phyloP scores from a whole-genome alignment of 92 coral and sea anemone genomes.

The Blastomussa wellsi region DNA sequence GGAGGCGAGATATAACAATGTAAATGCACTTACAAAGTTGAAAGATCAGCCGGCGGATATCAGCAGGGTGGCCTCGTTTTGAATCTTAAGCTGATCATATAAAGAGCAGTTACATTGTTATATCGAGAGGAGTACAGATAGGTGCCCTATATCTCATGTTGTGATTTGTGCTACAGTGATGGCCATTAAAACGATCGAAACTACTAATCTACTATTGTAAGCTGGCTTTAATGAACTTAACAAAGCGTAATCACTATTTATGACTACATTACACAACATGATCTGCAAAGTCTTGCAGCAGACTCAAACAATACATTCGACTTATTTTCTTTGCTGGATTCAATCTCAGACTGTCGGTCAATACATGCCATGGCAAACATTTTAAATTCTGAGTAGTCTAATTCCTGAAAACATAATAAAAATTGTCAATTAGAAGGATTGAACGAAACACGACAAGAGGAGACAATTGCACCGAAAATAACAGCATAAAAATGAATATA shows the following conservation, averaged over 20 bases:
- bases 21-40: background rate
- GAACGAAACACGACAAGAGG: too few species aligned
- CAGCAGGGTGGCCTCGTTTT: slow-evolving; percentile 26
- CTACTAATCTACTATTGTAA: background rate
- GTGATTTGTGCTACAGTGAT: too few species aligned
- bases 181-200: too few species aligned
- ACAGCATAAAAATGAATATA: too few species aligned
- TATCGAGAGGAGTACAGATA: too few species aligned
- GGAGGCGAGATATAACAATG: slow-evolving; percentile 32
- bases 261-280: slow-evolving; percentile 24
- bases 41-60: background rate
- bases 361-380: slow-evolving; percentile 99
- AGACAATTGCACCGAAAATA: too few species aligned
- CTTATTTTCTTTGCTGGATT: slow-evolving; percentile 40
- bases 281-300: background rate
- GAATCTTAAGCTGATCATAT: slow-evolving; percentile 1
- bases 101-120: slow-evolving; percentile 20
- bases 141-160: too few species aligned
- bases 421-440: background rate
- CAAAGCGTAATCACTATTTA: background rate
- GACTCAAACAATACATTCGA: slow-evolving; percentile 6
- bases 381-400: slow-evolving; percentile 95
- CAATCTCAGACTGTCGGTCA: slow-evolving; percentile 93
- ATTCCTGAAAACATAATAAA: slow-evolving; percentile 67
- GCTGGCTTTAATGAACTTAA: background rate